Percentiles rank a stretch among this genome's conserved stretches.
Conservation (phyloP, 2,797 vertebrate species). For the Naso thynnoides region DNA sequence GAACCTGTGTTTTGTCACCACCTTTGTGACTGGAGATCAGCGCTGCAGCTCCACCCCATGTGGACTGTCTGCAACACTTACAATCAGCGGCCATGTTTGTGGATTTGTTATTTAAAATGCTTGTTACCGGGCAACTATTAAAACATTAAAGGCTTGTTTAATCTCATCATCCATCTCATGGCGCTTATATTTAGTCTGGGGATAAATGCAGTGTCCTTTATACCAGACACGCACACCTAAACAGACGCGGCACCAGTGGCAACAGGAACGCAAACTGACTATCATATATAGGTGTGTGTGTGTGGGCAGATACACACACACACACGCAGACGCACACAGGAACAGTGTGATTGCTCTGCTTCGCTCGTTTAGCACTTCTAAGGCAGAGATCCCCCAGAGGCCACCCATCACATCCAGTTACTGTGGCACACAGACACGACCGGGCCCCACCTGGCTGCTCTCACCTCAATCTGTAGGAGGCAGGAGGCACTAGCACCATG, state of each 20-base stretch:
- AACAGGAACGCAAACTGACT: slow-evolving; percentile 47
- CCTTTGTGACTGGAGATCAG: slow-evolving; percentile 39
- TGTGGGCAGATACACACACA: slow-evolving; percentile 27
- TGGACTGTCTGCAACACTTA: slow-evolving; percentile 55
- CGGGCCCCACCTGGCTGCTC: slow-evolving; percentile 77
- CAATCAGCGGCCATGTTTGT: slow-evolving; percentile 33
- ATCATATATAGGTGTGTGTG: slow-evolving; percentile 51
- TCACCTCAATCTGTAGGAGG: slow-evolving; percentile 78
- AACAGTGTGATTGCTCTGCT: slow-evolving; percentile 80
- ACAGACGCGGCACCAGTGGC: slow-evolving; percentile 54
- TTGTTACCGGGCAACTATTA: slow-evolving; percentile 79
- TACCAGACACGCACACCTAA: slow-evolving; percentile 59
- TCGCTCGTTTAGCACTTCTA: slow-evolving; percentile 83
- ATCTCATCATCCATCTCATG: slow-evolving; percentile 54
- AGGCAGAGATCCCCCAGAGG: slow-evolving; percentile 78
- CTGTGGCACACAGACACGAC: slow-evolving; percentile 73
- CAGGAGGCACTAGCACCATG: slow-evolving; percentile 54
- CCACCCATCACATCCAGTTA: slow-evolving; percentile 82
- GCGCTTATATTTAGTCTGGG: slow-evolving; percentile 63
- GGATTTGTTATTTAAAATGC: slow-evolving; percentile 47
- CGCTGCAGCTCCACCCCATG: slow-evolving; percentile 24
- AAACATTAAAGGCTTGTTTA: slow-evolving; percentile 53
- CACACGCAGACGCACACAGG: slow-evolving; percentile 32
- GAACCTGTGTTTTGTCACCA: slow-evolving; percentile 48
- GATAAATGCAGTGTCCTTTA: slow-evolving; percentile 62